Evolutionary conservation across 2,113 vertebrate species (phyloP).

Genomic region (Oryzias woworae): DNA sequence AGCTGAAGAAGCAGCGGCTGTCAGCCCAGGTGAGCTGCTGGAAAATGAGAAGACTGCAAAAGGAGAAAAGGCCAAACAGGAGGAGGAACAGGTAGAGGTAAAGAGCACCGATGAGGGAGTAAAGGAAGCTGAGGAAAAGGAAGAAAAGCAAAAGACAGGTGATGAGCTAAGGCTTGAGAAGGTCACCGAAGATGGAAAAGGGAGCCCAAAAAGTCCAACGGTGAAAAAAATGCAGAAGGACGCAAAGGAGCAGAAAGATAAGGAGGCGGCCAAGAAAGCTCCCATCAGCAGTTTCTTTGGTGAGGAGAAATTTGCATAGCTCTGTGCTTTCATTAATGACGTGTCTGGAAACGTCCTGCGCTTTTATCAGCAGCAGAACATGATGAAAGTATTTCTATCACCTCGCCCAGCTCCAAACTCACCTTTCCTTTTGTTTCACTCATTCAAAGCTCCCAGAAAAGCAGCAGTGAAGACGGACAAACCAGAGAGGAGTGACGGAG

Average conservation of each 20-base stretch:
- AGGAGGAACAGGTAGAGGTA: conserved; percentile 19
- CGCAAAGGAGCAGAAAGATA: conserved; percentile 59
- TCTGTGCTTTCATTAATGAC: conserved; percentile 40
- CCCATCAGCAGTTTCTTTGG: conserved; percentile 85
- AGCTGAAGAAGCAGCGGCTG: conserved; percentile 38
- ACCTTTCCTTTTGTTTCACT: conserved; percentile 8
- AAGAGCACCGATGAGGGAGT: conserved; percentile 31
- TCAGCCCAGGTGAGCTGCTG: conserved; percentile 42
- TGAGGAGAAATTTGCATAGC: conserved; percentile 67
- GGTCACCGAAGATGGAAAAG: conserved; percentile 25
- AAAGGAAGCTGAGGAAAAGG: conserved; percentile 42
- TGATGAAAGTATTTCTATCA: conserved; percentile 17
- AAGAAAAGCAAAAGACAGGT: conserved; percentile 38
- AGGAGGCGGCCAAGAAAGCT: conserved; percentile 59
- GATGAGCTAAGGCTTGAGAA: conserved; percentile 42
- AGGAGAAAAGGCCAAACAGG: conserved; percentile 17
- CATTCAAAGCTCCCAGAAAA: conserved; percentile 80
- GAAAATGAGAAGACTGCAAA: conserved; percentile 15
- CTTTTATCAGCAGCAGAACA: conserved; percentile 45
- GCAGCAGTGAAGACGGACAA: conserved; percentile 66
- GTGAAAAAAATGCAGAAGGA: conserved; percentile 36
- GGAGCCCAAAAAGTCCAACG: conserved; percentile 59
- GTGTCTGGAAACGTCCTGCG: conserved; percentile 24
- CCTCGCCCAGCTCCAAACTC: conserved; percentile 8
- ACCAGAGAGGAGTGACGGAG: conserved; percentile 35